phyloP scores from a whole-genome alignment of 2,888 invertebrate species.

The Euproctis similis region DNA sequence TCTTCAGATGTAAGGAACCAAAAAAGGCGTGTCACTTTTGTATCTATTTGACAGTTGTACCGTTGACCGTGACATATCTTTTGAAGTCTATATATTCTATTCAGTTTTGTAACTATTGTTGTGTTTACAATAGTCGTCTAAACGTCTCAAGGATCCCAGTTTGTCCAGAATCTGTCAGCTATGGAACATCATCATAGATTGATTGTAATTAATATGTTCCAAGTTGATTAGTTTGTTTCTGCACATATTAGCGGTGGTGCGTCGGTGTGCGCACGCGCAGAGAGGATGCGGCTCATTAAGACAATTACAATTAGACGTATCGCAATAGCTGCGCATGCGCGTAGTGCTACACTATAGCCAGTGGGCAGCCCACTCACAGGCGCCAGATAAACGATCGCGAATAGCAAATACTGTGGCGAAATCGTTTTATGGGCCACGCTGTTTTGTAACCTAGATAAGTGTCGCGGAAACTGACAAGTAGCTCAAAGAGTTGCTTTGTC shows the following conservation, averaged over 20 bases:
- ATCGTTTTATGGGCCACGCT: constrained; percentile 7
- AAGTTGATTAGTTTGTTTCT: constrained; percentile 3
- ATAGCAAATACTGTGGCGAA: constrained; percentile 5
- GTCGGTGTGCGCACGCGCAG: constrained; percentile 34
- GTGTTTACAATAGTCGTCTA: too few species aligned
- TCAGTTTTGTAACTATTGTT: too few species aligned
- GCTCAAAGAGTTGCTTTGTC: too few species aligned
- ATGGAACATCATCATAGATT: background rate
- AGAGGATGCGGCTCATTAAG: constrained; percentile 60
- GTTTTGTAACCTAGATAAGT: constrained; percentile 4
- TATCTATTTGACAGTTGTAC: too few species aligned
- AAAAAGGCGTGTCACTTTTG: too few species aligned
- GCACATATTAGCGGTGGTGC: constrained; percentile 9
- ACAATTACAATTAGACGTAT: constrained; percentile 58
- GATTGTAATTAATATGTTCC: constrained; percentile 3
- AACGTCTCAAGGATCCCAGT: background rate
- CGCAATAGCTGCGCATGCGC: constrained; percentile 21
- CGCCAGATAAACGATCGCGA: constrained; percentile 11
- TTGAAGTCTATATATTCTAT: too few species aligned
- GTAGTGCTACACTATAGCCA: constrained; percentile 21
- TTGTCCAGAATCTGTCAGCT: background rate
- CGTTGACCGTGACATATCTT: too few species aligned
- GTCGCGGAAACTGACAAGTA: too few species aligned
- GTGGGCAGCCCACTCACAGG: constrained; percentile 12
- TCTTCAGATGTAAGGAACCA: too few species aligned